Evolutionary conservation across 2,113 vertebrate species (phyloP), one percentile per base, ranked within the genome.

Genomic region (Promerops cafer): DNA sequence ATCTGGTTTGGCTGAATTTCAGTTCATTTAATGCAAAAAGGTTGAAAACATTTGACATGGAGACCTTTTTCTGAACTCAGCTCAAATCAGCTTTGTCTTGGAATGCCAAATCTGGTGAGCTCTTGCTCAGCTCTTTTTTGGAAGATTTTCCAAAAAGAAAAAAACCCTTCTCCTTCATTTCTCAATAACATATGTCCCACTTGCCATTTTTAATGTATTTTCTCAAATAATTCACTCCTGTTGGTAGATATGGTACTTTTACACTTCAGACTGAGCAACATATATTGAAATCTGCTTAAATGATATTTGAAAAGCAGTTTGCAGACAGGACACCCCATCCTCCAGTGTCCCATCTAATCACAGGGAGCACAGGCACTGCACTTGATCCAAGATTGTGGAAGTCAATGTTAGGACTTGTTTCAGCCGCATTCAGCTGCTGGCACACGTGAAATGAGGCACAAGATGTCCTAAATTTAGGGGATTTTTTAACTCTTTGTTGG

Each of bases 1-100:
- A 94, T 97, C 78, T 89, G 78, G 45, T 87, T 95, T 97, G 96
- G 93, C 84, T 88, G 90, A 90, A 93, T 80, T 93, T 95, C 93
- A 97, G 70, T 86, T 86, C 64, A 66, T 92, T 95, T 93, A 69
- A 90, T 69, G 75, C 21, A 82, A 68, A 83, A 63, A 91, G 52
- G 54, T 91, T 84, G 81, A 94, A 96, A 95, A 69, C 82, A 80
- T 90, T 85, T 93, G 70, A 91, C 82, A 91, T 39, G 35, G 81
- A 91, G 84, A 93, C 95, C 94, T 93, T 91, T 90, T 77, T 39
- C 75, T 95, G 95, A 97, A 96, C 95, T 88, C 63, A 63, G 59
- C 83, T 94, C 86, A 90, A 88, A 89, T 85, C 57, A 91, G 42
- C 33, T 85, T 93, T 91, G 79, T 90, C 91, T 95, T 88, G 47